Evolutionary conservation across 2,888 invertebrate genomes (phyloP), one percentile per base, ranked within the genome.

Genomic region (Macaria liturata): DNA sequence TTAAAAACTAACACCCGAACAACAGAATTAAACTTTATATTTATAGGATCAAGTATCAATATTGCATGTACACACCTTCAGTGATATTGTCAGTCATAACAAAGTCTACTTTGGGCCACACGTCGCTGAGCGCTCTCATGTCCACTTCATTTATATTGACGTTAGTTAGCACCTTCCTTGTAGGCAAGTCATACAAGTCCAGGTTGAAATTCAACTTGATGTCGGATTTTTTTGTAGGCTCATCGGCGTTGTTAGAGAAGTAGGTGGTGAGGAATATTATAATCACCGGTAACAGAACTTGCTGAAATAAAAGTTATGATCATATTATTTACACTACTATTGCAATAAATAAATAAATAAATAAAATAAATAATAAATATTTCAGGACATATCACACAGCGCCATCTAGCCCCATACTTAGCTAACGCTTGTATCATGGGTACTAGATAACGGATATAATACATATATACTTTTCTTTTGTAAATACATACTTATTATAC

Each of bases 211-310:
- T 61, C 60, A 86, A 48, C 0, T 60, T 4, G 20, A 61, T 37
- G 3, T 37, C 42, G n/a, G 50, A 58, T 5, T 40, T 34, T 0
- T 0, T 3, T 0, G 0, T 3, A 0, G 4, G 30, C 4, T 9
- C 30, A 0, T 31, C 3, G n/a, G 0, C 3, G 32, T 71, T 69
- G 67, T 78, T 78, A n/a, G 57, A 54, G 0, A 58, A 5, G 0
- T 58, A 32, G 0, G 80, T 78, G 51, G 78, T 57, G 4, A 68
- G 3, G 39, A 60, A 57, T 32, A 83, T 64, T 43, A 76, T 31
- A 0, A 62, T 0, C 4, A 86, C 61, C 0, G 88, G 87, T 0
- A 84, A n/a, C 0, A 83, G 0, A 1, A 81, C 47, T 83, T 85
- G 83, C 87, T 87, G 81, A 0, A 70, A 66, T 66, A 0, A 45